A percentile compares a stretch with the other conserved stretches of the same genome.
These are phyloP conservation scores for Ptychadena robeensis DNA, from an alignment of 2,797 vertebrate species.

Conservation along the genomic window DNA sequence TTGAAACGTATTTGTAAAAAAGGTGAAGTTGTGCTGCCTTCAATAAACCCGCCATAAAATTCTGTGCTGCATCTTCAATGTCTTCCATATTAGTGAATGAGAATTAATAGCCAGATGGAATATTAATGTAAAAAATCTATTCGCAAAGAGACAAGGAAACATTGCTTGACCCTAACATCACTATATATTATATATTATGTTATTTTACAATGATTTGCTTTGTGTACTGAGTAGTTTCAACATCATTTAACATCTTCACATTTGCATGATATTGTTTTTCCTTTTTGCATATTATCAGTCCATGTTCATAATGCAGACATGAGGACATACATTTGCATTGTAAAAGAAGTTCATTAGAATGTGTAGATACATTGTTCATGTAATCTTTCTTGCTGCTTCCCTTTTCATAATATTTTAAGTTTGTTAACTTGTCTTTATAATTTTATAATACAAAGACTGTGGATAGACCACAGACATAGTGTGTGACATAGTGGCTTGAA, in stretches of 20 bases:
- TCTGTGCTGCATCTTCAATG: slow-evolving; percentile 2
- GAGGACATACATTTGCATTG: slow-evolving; percentile 33
- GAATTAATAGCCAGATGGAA: too few relatives aligned
- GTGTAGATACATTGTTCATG: slow-evolving; percentile 2
- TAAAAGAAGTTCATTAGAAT: not conserved
- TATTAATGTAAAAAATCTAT: too few relatives aligned
- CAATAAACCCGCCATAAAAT: not conserved
- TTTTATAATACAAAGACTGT: too few relatives aligned
- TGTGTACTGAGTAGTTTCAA: not conserved
- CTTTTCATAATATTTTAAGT: not conserved
- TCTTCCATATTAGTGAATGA: not conserved
- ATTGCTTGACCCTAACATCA: too few relatives aligned
- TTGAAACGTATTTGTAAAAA: too few relatives aligned
- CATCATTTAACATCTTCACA: not conserved
- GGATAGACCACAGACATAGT: too few relatives aligned
- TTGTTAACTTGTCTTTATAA: too few relatives aligned
- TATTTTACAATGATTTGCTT: too few relatives aligned
- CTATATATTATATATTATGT: too few relatives aligned
- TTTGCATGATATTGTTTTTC: slow-evolving; percentile 47
- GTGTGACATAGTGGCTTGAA: too few relatives aligned
- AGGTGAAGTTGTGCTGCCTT: too few relatives aligned
- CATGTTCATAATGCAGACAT: not conserved
- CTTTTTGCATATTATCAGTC: slow-evolving; percentile 28
- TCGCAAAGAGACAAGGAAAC: too few relatives aligned
- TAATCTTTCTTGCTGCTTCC: not conserved